phyloP scores from a whole-genome alignment of 2,888 invertebrate species.

The Toxonevra muliebris region DNA sequence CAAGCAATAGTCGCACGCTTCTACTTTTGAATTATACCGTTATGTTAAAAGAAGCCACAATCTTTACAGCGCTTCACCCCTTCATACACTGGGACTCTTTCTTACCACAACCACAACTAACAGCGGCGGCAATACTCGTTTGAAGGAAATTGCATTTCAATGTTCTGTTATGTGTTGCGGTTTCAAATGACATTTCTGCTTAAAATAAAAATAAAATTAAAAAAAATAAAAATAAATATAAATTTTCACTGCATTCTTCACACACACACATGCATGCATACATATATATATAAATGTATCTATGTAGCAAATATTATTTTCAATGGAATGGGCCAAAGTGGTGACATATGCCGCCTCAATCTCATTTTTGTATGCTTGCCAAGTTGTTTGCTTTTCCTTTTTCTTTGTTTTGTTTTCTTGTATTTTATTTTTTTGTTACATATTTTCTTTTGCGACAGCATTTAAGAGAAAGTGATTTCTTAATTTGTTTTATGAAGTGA shows the following conservation, averaged over 20 bases:
- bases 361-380: conserved; percentile 21
- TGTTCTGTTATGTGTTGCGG: conserved; percentile 20
- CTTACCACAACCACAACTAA: too few relatives aligned
- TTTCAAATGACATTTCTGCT: not conserved
- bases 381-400: too few relatives aligned
- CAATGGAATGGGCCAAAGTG: not conserved
- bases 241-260: not conserved
- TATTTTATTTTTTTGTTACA: conserved; percentile 1
- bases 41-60: too few relatives aligned
- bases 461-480: conserved; percentile 55
- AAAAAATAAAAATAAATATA: not conserved
- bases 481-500: conserved; percentile 47
- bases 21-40: too few relatives aligned
- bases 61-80: not conserved
- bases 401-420: not conserved
- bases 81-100: not conserved
- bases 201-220: not conserved
- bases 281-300: not conserved
- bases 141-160: conserved; percentile 32
- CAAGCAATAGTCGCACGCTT: too few relatives aligned
- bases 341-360: not conserved
- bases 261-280: conserved; percentile 7
- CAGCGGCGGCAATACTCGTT: too few relatives aligned
- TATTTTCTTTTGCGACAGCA: not conserved
- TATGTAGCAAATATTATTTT: too few relatives aligned